phyloP scores from a whole-genome alignment of 1,140 invertebrate species.

The Dinoponera quadriceps region DNA sequence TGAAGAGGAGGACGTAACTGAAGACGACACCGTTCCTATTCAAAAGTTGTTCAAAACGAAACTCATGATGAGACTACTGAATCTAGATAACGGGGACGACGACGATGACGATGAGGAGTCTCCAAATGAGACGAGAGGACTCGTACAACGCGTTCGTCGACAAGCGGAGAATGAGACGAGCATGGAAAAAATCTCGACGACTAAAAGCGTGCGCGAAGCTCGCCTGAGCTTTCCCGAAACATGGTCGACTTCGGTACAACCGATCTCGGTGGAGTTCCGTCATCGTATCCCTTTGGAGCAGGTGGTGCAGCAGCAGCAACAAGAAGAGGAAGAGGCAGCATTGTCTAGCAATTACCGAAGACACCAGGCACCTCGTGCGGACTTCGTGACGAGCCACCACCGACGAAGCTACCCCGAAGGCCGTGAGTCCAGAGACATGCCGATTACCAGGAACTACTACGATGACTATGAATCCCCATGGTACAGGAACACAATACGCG shows the following conservation, averaged over 20 bases:
- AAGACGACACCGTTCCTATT: constrained; percentile 9
- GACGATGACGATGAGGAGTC: neutral
- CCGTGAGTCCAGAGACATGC: constrained; percentile 78
- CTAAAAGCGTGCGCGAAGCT: constrained; percentile 76
- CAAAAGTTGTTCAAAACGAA: constrained; percentile 50
- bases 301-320: constrained; percentile 47
- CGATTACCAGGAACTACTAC: constrained; percentile 64
- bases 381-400: constrained; percentile 80
- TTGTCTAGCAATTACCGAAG: constrained; percentile 48
- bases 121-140: neutral
- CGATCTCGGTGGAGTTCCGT: constrained; percentile 79
- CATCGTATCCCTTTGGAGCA: constrained; percentile 73
- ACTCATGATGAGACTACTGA: constrained; percentile 45
- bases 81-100: neutral
- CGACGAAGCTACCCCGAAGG: constrained; percentile 70
- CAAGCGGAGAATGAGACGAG: constrained; percentile 73
- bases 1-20: neutral
- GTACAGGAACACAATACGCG: constrained; percentile 70
- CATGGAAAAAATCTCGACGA: constrained; percentile 78
- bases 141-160: constrained; percentile 70
- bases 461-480: constrained; percentile 78
- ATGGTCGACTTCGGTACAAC: constrained; percentile 79
- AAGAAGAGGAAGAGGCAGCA: constrained; percentile 28
- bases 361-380: constrained; percentile 75
- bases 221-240: constrained; percentile 74